Base-by-base conservation (phyloP, 2,113 vertebrate genomes). In the Hemiprocne comata region DNA sequence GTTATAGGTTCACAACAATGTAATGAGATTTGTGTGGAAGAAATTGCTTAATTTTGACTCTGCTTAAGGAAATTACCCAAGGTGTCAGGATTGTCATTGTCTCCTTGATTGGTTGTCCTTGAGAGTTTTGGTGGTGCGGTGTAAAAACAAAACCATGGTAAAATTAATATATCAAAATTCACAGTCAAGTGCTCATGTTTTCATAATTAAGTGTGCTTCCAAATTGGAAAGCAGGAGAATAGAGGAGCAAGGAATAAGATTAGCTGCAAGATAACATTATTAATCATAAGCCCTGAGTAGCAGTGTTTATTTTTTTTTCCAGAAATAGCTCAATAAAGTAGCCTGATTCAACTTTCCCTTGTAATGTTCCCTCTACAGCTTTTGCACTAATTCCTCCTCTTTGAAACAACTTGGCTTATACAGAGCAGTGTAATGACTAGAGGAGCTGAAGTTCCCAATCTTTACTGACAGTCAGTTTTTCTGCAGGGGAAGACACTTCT, bases 101-200 rank as follows among this genome's bases (percentile, higher is more conserved):
- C 71, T 94, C 83, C 90, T 92, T 92, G 94, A 64, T 69, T 13
- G 40, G 36, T 80, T 96, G 90, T 85, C 96, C 93, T 93, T 91
- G 95, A 79, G 34, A 90, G 62, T 57, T 95, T 81, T 74, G 74
- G 48, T 88, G 55, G 44, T 51, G 92, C 71, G 24, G 34, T 48
- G 28, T 57, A 60, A 95, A 90, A 79, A 67, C 65, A 94, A 90
- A 96, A 87, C 54, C 55, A 17, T 58, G 61, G 84, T 94, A 91
- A 94, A 92, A 96, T 96, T 81, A 90, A 92, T 94, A 96, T 91
- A 65, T 85, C 90, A 95, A 87, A 95, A 92, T 90, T 87, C 70
- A 87, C 76, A 93, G 81, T 93, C 74, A 85, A n/a, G 51, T 96
- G 84, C 94, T 92, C 73, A 15, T 92, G 81, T 91, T 94, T 97